These are phyloP conservation scores for Elaphurus davidianus DNA, from an alignment of 2,113 vertebrate genomes.

Conservation along the genomic window DNA sequence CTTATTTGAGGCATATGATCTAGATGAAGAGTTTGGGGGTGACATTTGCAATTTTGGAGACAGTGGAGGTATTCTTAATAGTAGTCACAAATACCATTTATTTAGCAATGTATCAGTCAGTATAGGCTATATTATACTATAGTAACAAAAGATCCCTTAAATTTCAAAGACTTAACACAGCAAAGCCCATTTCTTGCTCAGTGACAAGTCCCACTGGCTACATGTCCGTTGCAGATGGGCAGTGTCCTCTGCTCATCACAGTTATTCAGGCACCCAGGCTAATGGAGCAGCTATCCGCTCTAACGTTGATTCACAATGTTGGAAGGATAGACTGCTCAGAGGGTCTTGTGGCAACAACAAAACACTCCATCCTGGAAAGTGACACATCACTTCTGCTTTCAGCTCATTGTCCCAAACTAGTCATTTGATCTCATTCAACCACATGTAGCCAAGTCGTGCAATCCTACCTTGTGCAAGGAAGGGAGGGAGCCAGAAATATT, in stretches of 20 bases:
- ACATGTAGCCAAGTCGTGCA: not conserved
- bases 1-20: not conserved
- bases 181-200: not conserved
- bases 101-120: not conserved
- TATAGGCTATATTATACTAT: not conserved
- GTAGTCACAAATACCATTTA: not conserved
- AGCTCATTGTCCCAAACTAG: not conserved
- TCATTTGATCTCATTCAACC: not conserved
- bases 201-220: not conserved
- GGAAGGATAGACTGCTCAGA: not conserved
- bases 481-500: not conserved
- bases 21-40: not conserved
- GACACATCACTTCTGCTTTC: not conserved
- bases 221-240: not conserved
- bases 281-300: not conserved
- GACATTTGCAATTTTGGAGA: not conserved
- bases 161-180: not conserved
- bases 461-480: not conserved
- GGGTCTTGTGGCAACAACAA: not conserved
- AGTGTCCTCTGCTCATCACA: not conserved
- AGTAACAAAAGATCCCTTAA: not conserved
- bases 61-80: not conserved
- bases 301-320: not conserved
- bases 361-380: not conserved
- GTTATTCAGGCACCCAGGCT: not conserved